Conservation (phyloP, 2,888 invertebrate species). For the Eilema caniola region DNA sequence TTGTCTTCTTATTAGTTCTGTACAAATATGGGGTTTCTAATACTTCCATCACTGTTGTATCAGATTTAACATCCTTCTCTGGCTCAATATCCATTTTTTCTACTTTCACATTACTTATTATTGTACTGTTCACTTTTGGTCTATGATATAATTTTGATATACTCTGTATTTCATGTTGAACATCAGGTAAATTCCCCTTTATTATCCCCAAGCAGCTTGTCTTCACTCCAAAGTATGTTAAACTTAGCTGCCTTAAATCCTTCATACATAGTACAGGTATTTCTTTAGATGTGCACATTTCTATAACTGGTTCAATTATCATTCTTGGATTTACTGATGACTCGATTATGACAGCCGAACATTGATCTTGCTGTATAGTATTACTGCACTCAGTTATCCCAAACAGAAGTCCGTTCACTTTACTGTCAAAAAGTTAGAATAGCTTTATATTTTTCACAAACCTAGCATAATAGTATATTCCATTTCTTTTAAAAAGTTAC, state of each 20-base stretch:
- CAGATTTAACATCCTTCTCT: conserved; percentile 4
- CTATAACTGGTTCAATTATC: conserved; percentile 76
- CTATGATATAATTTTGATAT: conserved; percentile 56
- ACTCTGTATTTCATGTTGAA: conserved; percentile 55
- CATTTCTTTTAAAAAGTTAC: too few relatives aligned
- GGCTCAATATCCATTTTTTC: conserved; percentile 34
- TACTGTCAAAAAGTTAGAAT: conserved; percentile 63
- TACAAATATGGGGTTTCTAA: conserved; percentile 65
- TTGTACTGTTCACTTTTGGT: conserved; percentile 29
- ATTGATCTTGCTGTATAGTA: conserved; percentile 58
- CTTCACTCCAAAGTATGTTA: conserved; percentile 72
- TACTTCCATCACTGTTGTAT: conserved; percentile 9
- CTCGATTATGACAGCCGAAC: conserved; percentile 76
- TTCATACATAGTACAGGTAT: conserved; percentile 75
- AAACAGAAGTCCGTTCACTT: conserved; percentile 72
- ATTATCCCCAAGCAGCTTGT: conserved; percentile 78
- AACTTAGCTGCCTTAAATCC: conserved; percentile 63
- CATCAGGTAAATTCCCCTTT: conserved; percentile 55
- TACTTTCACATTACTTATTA: conserved; percentile 20
- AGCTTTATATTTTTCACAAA: not conserved
- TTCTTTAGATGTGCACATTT: conserved; percentile 61
- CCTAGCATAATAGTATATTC: too few relatives aligned
- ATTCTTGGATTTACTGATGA: conserved; percentile 72
- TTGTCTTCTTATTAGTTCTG: conserved; percentile 68
- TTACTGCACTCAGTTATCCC: conserved; percentile 73